Percentiles rank a stretch among this genome's conserved stretches.
Conservation (phyloP, 2,888 invertebrate species). For the Hydrotaea cyrtoneurina region DNA sequence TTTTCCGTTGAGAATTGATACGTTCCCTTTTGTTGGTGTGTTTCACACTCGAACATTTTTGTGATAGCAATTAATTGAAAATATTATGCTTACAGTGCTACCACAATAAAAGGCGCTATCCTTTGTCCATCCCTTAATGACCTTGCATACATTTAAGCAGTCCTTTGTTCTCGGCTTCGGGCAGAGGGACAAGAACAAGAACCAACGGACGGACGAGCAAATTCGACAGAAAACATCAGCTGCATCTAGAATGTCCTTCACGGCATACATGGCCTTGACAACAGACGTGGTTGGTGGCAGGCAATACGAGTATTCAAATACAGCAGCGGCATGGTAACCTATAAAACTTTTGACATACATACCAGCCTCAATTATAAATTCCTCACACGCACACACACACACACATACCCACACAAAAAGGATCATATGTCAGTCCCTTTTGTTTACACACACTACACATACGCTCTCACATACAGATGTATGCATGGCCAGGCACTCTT, state of each 20-base stretch:
- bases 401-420: constrained; percentile 15
- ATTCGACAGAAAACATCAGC: constrained; percentile 52
- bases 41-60: constrained; percentile 27
- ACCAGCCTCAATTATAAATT: constrained; percentile 46
- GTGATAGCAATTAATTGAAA: constrained; percentile 51
- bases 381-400: constrained; percentile 32
- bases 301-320: constrained; percentile 25
- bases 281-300: constrained; percentile 51
- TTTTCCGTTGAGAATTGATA: background rate
- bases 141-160: constrained; percentile 55
- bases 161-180: constrained; percentile 38
- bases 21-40: constrained; percentile 6
- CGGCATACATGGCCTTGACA: constrained; percentile 57
- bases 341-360: constrained; percentile 60
- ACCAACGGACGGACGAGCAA: background rate
- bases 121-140: constrained; percentile 62
- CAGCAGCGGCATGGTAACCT: constrained; percentile 63
- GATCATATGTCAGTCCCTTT: constrained; percentile 41
- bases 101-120: constrained; percentile 52
- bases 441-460: constrained; percentile 11
- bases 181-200: background rate
- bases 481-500: background rate
- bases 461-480: background rate
- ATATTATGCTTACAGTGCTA: constrained; percentile 38
- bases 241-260: constrained; percentile 59